A percentile compares a stretch with the other conserved stretches of the same genome.
Evolutionary conservation across 1,140 invertebrate species (phyloP).

Genomic region (Drosophila melanica): DNA sequence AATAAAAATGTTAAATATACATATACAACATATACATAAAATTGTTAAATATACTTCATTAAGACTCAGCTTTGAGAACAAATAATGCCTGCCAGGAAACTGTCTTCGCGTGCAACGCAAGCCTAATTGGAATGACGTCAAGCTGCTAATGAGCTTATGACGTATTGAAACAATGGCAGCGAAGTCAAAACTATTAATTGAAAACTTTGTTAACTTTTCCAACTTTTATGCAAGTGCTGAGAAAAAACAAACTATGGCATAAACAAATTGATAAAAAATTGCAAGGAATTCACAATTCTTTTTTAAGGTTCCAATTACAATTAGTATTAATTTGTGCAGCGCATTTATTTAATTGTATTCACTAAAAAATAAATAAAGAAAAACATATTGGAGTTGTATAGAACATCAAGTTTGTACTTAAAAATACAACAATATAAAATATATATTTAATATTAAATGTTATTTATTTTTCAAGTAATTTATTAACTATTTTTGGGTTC

Average conservation of each 20-base stretch:
- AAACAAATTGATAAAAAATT: background rate
- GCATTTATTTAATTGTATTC: slow-evolving; percentile 68
- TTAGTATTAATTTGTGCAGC: slow-evolving; percentile 42
- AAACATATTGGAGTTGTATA: background rate
- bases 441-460: slow-evolving; percentile 22
- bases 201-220: slow-evolving; percentile 18
- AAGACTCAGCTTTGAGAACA: too few relatives aligned
- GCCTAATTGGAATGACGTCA: slow-evolving; percentile 25
- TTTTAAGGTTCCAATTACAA: slow-evolving; percentile 16
- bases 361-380: slow-evolving; percentile 2
- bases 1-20: too few relatives aligned
- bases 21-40: too few relatives aligned
- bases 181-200: slow-evolving; percentile 12
- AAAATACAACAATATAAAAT: slow-evolving; percentile 43
- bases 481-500: slow-evolving; percentile 73
- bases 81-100: slow-evolving; percentile 15
- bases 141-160: slow-evolving; percentile 30
- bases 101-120: background rate
- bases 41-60: too few relatives aligned
- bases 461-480: slow-evolving; percentile 7
- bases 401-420: slow-evolving; percentile 30
- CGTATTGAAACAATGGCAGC: background rate
- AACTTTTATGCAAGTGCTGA: slow-evolving; percentile 15
- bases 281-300: background rate
- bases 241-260: slow-evolving; percentile 12